Evolutionary conservation across 2,797 vertebrate genomes (phyloP), one percentile per base, ranked within the genome.

Genomic region (Labroides dimidiatus): DNA sequence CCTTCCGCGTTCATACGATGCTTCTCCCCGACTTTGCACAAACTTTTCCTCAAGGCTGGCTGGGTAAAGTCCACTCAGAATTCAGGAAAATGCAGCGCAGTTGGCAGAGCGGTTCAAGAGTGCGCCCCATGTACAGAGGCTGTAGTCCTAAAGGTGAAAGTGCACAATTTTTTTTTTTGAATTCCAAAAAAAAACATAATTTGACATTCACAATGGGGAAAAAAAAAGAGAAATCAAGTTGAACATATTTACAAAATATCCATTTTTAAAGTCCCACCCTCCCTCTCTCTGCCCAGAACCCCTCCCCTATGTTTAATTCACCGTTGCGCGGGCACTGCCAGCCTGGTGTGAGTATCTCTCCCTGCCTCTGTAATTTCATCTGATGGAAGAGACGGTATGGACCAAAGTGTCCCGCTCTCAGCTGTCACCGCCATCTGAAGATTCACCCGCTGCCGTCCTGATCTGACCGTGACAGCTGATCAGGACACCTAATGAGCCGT

Each of bases 281-380:
- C 3, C 48, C n/a, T 9, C 65, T 62, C 59, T 50, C 69, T 69
- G 64, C 85, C 78, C 76, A 64, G 37, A 64, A 70, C 45, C 4
- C 49, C 49, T 50, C 13, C 20, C 21, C 50, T 69, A 94, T 94
- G 91, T 93, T 94, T 95, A 93, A 93, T 95, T 94, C 90, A 94
- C 90, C 2, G 64, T 54, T n/a, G 56, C 72, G 75, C 56, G 80
- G 93, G 91, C 92, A 91, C 77, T 92, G 91, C 92, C 92, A 93
- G 87, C 86, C 80, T 84, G 91, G 90, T 93, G 75, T 87, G 79
- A 81, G 87, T 93, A 84, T 91, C 86, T 81, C 83, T 90, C 67
- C 51, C 16, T 24, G 65, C 78, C 77, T 90, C 89, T 94, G 92
- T 88, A 93, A 93, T 94, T 94, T 89, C 90, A 94, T 93, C 91